phyloP scores from a whole-genome alignment of 2,888 invertebrate genomes.

The Ophioninae sp. region DNA sequence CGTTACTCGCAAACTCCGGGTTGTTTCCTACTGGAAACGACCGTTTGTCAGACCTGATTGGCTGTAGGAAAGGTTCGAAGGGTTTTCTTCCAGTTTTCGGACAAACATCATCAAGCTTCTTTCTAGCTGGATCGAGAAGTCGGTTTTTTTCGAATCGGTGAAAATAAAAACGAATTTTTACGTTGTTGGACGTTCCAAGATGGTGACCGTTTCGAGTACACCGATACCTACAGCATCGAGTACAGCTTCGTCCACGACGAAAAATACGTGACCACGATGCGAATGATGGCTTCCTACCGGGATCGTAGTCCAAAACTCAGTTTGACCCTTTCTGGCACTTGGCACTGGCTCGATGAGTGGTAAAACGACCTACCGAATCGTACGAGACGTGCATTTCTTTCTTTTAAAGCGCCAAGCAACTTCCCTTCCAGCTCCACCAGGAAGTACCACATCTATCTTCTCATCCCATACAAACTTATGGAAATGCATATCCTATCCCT shows the following conservation, averaged over 20 bases:
- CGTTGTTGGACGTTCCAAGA: neutral
- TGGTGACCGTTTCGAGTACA: neutral
- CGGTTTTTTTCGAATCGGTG: neutral
- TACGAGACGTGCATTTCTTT: constrained; percentile 49
- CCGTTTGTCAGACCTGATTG: neutral
- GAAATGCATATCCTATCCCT: neutral
- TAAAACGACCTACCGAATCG: constrained; percentile 33
- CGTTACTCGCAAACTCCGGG: neutral
- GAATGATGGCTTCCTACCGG: constrained; percentile 58
- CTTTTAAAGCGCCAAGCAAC: constrained; percentile 20
- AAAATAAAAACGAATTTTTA: neutral
- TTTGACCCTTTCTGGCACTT: constrained; percentile 51
- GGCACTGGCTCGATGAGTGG: constrained; percentile 26
- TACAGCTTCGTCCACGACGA: constrained; percentile 52
- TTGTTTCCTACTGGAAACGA: neutral
- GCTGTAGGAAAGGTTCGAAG: neutral
- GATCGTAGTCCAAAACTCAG: constrained; percentile 17
- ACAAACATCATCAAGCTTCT: neutral
- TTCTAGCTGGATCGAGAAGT: constrained; percentile 13
- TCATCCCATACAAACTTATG: neutral
- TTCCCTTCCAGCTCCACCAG: constrained; percentile 11
- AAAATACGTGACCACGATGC: constrained; percentile 65
- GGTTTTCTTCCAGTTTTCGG: neutral
- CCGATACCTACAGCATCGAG: neutral
- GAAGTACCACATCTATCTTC: neutral